Conservation (phyloP, 1,140 invertebrate genomes). For the Telenomus remus region DNA sequence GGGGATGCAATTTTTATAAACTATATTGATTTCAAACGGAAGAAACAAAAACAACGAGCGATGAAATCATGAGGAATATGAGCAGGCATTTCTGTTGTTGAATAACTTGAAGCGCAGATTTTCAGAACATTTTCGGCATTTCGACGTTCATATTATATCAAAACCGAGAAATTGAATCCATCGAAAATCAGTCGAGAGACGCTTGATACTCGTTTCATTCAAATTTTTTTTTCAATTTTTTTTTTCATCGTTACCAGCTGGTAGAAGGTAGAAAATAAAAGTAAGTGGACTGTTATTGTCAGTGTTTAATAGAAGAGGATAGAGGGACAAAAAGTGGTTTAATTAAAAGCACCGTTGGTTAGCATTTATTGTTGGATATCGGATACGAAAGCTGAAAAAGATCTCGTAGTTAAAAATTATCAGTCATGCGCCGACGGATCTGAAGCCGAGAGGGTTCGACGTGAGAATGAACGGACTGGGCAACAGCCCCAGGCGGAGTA, state of each 20-base stretch:
- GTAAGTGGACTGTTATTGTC: background rate
- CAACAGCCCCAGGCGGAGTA: constrained; percentile 51
- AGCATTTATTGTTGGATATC: constrained; percentile 42
- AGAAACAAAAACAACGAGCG: constrained; percentile 16
- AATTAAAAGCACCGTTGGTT: constrained; percentile 28
- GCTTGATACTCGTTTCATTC: background rate
- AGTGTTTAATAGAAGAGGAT: background rate
- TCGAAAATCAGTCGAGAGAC: background rate
- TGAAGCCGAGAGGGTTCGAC: too few relatives aligned
- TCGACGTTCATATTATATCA: background rate
- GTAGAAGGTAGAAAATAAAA: background rate
- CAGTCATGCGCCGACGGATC: constrained; percentile 37
- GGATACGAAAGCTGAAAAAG: constrained; percentile 41
- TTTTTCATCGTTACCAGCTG: background rate
- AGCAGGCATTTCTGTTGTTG: constrained; percentile 11
- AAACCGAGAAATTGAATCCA: background rate
- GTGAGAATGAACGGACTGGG: constrained; percentile 28
- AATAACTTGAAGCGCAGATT: constrained; percentile 4
- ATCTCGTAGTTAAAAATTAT: constrained; percentile 52
- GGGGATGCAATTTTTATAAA: constrained; percentile 38
- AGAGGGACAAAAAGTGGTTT: constrained; percentile 21
- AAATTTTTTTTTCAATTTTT: background rate
- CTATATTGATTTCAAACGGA: constrained; percentile 28
- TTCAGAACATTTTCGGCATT: constrained; percentile 7
- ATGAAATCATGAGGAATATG: constrained; percentile 19